Evolutionary conservation across 1,140 invertebrate species (phyloP), one percentile per base, ranked within the genome.

Genomic region (Pseudachorutes palmiensis): DNA sequence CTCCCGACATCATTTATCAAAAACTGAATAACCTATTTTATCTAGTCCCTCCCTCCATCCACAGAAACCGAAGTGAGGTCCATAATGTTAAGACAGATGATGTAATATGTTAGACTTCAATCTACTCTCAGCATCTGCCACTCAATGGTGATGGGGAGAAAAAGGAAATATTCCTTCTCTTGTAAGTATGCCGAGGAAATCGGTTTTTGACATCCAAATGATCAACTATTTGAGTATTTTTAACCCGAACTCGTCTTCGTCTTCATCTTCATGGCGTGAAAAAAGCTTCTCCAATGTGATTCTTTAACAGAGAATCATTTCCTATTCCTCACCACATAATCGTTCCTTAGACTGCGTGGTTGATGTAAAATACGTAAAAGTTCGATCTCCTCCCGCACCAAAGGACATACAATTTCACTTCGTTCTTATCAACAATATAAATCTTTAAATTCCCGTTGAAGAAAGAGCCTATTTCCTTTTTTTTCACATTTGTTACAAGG

Each of bases 1-100:
- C 36, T 66, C 36, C 5, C 58, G 32, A 32, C 60, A 57, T 66
- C 65, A 66, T 66, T 61, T 66, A 66, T 66, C 65, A 66, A 66
- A 66, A 63, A 66, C 48, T 66, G 65, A 66, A 66, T 66, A 66
- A 60, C 65, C 58, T 66, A 41, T 41, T 41, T 41, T 41, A 41
- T 41, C 65, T 66, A 30, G 24, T 36, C 28, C 61, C 32, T 36
- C 41, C 61, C 61, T 62, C 36, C 32, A n/a, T 22, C 19, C 24
- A 12, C 9, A n/a, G n/a, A n/a, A n/a, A n/a, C n/a, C 36, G 5
- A 5, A 9, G 5, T 41, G 19, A 41, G 19, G 36, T 41, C 36
- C 36, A 41, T 41, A 41, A 41, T 41, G 36, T 41, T 41, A 41
- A 41, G 36, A 41, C 36, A 41, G 36, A 41, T 19, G 36, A 19